These are phyloP conservation scores for Cromileptes altivelis DNA, from an alignment of 2,113 vertebrate species.

Conservation along the genomic window DNA sequence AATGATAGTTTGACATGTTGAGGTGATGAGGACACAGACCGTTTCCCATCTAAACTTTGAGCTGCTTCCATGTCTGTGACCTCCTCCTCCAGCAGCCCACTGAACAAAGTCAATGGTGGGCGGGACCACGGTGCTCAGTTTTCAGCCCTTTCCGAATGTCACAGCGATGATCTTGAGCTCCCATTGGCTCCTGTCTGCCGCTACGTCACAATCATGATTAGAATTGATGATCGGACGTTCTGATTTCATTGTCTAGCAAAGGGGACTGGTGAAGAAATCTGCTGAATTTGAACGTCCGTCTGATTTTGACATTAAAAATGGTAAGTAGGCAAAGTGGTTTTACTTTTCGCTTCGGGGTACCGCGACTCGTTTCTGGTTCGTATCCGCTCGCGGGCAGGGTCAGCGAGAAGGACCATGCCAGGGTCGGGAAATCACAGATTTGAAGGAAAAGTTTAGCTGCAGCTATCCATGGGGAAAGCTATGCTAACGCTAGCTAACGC, in stretches of 20 bases:
- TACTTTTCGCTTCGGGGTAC: neutral
- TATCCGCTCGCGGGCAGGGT: conserved; percentile 24
- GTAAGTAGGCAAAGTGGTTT: conserved; percentile 71
- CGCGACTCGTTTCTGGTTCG: neutral
- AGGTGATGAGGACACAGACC: conserved; percentile 10
- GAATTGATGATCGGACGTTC: conserved; percentile 98
- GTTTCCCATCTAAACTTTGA: conserved; percentile 23
- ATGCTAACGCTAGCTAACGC: conserved; percentile 73
- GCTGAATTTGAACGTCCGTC: conserved; percentile 86
- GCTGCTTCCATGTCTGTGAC: conserved; percentile 67
- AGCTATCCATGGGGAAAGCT: conserved; percentile 72
- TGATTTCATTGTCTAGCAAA: conserved; percentile 98
- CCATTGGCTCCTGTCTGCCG: conserved; percentile 92
- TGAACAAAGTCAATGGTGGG: conserved; percentile 84
- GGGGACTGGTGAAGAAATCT: conserved; percentile 91
- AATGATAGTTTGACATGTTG: neutral
- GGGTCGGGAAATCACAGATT: conserved; percentile 76
- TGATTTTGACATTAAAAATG: conserved; percentile 85
- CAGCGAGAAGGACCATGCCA: conserved; percentile 30
- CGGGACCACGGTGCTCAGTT: conserved; percentile 79
- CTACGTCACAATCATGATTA: conserved; percentile 99
- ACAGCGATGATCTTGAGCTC: conserved; percentile 86
- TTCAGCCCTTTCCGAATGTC: conserved; percentile 76
- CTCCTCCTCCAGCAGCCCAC: conserved; percentile 68
- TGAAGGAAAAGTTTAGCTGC: conserved; percentile 84